phyloP scores from a whole-genome alignment of 2,113 vertebrate genomes.

The Melospiza melodia region DNA sequence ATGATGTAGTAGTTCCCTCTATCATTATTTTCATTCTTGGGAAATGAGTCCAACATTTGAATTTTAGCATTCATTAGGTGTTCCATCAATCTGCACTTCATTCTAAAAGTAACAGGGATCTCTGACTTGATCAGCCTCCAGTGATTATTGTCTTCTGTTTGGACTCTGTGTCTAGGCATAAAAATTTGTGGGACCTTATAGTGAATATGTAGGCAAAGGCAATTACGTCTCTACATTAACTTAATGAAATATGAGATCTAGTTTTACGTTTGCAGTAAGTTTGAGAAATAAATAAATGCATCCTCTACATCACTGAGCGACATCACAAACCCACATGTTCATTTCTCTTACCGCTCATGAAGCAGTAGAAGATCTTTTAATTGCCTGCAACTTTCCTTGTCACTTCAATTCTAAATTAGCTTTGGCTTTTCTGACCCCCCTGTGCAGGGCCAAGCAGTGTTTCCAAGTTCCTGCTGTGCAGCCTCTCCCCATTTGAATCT shows the following conservation, averaged over 20 bases:
- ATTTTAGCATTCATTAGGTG: not conserved
- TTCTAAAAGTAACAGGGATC: not conserved
- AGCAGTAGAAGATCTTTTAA: not conserved
- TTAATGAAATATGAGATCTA: too few relatives aligned
- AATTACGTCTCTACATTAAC: not conserved
- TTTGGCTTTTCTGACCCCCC: not conserved
- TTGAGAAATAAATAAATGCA: not conserved
- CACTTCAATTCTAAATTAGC: not conserved
- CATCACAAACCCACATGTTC: accelerated
- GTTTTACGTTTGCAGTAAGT: too few relatives aligned
- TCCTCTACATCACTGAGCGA: not conserved
- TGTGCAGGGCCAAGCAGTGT: accelerated
- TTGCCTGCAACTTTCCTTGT: not conserved
- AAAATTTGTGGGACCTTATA: not conserved
- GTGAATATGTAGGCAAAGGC: not conserved
- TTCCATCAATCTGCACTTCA: not conserved
- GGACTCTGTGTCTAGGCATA: not conserved
- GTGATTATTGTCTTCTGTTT: not conserved
- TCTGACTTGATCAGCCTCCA: not conserved
- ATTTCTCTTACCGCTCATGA: not conserved
- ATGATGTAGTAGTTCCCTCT: not conserved
- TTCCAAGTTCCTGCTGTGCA: not conserved
- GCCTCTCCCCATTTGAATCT: not conserved
- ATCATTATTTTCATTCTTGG: not conserved
- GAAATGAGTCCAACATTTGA: not conserved